These are phyloP conservation scores for Coendou prehensilis DNA, from an alignment of 2,797 vertebrate genomes.

Conservation along the genomic window DNA sequence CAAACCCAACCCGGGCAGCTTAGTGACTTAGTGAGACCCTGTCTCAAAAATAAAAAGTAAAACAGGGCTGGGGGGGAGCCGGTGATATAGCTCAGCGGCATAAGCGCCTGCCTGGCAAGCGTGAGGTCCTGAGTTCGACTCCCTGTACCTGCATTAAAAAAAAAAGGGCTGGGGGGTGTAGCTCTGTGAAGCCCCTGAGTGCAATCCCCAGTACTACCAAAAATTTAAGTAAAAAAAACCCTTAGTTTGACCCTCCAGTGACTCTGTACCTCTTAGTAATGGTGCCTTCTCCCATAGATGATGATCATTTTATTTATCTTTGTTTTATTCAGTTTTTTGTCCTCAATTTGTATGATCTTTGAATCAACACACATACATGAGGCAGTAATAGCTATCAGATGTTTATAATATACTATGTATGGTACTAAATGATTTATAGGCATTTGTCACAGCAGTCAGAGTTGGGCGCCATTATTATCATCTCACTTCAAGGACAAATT, in stretches of 20 bases:
- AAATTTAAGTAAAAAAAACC: not conserved
- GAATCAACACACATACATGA: not conserved
- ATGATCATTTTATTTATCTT: not conserved
- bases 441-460: not conserved
- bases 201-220: not conserved
- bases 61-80: not conserved
- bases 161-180: not conserved
- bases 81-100: too few relatives aligned
- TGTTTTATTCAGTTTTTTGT: not conserved
- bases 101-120: too few relatives aligned
- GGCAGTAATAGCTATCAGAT: not conserved
- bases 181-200: not conserved
- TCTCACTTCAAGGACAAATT: not conserved
- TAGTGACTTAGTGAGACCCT: not conserved
- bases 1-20: not conserved
- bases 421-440: not conserved
- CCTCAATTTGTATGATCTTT: constrained; percentile 8
- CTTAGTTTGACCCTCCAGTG: constrained; percentile 7
- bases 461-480: not conserved
- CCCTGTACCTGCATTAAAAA: not conserved
- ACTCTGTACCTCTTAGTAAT: not conserved
- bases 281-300: not conserved
- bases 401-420: not conserved
- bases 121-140: too few relatives aligned
- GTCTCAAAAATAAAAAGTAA: not conserved